Percentiles rank a stretch among this genome's conserved stretches.
Conservation (phyloP, 2,888 invertebrate species). For the Epirrhoe alternata region DNA sequence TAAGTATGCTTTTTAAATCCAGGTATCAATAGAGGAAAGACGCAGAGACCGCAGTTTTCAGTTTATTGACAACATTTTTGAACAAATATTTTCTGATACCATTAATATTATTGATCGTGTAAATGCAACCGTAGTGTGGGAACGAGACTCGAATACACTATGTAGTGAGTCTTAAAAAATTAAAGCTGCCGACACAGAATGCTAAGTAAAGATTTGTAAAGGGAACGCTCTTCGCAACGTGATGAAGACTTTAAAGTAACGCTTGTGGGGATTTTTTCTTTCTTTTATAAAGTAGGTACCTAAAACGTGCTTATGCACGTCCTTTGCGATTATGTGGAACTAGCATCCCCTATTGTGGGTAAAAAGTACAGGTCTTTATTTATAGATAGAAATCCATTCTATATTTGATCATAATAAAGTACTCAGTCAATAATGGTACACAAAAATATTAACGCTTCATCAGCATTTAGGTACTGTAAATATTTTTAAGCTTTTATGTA, state of each 20-base stretch:
- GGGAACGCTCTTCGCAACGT: slow-evolving; percentile 65
- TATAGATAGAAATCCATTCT: background rate
- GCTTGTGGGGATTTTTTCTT: slow-evolving; percentile 63
- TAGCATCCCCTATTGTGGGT: background rate
- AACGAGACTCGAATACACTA: slow-evolving; percentile 77
- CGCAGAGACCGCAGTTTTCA: no score
- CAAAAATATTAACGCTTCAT: no score
- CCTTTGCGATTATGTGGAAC: slow-evolving; percentile 63
- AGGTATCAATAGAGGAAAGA: no score
- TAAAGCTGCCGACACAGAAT: slow-evolving; percentile 75
- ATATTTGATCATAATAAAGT: background rate
- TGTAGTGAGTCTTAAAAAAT: slow-evolving; percentile 75
- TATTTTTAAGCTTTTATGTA: no score
- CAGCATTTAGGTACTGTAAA: no score
- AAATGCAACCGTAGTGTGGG: slow-evolving; percentile 50
- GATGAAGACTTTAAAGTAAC: slow-evolving; percentile 62
- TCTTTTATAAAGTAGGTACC: slow-evolving; percentile 59
- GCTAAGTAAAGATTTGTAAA: slow-evolving; percentile 78
- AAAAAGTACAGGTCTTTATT: background rate
- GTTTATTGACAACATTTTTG: background rate
- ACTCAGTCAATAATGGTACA: no score
- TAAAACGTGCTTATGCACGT: slow-evolving; percentile 62
- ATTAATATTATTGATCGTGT: slow-evolving; percentile 7
- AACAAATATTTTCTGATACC: background rate
- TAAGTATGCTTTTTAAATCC: no score